A percentile compares a stretch with the other conserved stretches of the same genome.
These are phyloP conservation scores for Aphelocoma coerulescens DNA, from an alignment of 2,113 vertebrate genomes.

Conservation along the genomic window DNA sequence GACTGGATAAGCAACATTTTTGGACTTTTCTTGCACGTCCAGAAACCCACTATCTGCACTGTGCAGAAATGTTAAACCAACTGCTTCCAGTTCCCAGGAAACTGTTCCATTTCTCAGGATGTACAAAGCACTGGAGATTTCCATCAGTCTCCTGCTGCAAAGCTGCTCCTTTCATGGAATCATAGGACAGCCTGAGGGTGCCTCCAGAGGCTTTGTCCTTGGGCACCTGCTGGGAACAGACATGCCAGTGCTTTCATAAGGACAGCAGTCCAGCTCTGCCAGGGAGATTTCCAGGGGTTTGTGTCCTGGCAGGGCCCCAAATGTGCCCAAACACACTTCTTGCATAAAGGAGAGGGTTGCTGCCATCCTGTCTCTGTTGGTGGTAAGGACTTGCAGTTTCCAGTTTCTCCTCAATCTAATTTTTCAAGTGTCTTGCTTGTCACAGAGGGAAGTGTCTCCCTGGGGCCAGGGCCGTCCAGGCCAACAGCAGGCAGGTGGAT, in stretches of 20 bases:
- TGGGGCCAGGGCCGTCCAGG: neutral
- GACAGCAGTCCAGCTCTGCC: neutral
- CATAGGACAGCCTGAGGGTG: rapidly evolving
- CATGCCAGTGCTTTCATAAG: neutral
- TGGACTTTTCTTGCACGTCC: neutral
- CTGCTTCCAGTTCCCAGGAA: neutral
- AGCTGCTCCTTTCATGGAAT: neutral
- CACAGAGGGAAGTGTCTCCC: neutral
- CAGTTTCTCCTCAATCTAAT: neutral
- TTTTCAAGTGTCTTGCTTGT: neutral
- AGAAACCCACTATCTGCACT: rapidly evolving
- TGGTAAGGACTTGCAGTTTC: neutral
- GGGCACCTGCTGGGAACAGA: neutral
- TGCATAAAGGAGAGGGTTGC: neutral
- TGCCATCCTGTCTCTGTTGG: neutral
- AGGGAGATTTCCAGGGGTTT: neutral
- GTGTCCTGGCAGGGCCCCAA: neutral
- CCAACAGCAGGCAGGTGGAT: neutral
- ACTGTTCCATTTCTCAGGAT: neutral
- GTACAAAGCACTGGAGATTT: neutral
- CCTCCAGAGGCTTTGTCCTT: neutral
- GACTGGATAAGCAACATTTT: neutral
- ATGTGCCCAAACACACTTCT: neutral
- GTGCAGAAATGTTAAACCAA: neutral
- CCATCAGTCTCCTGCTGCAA: neutral